phyloP scores from a whole-genome alignment of 2,797 vertebrate genomes.

The Acipenser transmontanus region DNA sequence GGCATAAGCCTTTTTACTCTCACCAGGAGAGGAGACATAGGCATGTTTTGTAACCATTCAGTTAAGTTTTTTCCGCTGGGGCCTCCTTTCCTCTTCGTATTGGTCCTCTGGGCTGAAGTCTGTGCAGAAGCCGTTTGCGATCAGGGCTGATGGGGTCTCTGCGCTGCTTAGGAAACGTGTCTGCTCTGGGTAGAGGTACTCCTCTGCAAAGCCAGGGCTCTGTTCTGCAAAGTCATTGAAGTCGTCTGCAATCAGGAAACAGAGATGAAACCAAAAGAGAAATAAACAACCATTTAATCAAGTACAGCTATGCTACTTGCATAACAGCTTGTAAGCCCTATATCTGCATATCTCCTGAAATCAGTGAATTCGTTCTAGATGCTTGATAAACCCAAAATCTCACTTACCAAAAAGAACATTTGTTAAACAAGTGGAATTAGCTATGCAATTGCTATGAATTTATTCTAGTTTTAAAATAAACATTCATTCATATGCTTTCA shows the following conservation, averaged over 20 bases:
- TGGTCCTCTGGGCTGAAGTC: constrained; percentile 78
- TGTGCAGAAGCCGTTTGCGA: constrained; percentile 85
- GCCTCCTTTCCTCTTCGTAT: constrained; percentile 34
- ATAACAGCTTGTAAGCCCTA: not conserved
- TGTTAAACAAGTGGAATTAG: too few species aligned
- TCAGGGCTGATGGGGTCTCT: constrained; percentile 42
- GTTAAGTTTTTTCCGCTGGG: constrained; percentile 77
- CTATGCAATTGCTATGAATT: too few species aligned
- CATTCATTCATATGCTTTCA: too few species aligned
- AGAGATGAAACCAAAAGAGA: constrained; percentile 1
- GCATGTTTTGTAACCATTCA: constrained; percentile 41
- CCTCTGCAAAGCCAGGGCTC: constrained; percentile 79
- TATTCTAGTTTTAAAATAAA: too few species aligned
- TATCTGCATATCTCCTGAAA: not conserved
- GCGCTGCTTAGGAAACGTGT: constrained; percentile 45
- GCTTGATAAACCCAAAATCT: too few species aligned
- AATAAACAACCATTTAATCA: too few species aligned
- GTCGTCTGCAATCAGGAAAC: constrained; percentile 68
- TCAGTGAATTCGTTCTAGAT: not conserved
- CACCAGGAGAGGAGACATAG: constrained; percentile 65
- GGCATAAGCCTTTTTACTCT: constrained; percentile 45
- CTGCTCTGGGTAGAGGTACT: constrained; percentile 73
- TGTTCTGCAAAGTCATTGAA: constrained; percentile 73
- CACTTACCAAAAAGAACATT: too few species aligned
- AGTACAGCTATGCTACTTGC: too few species aligned